These are phyloP conservation scores for Heteronetta atricapilla DNA, from an alignment of 2,113 vertebrate genomes.

Conservation along the genomic window DNA sequence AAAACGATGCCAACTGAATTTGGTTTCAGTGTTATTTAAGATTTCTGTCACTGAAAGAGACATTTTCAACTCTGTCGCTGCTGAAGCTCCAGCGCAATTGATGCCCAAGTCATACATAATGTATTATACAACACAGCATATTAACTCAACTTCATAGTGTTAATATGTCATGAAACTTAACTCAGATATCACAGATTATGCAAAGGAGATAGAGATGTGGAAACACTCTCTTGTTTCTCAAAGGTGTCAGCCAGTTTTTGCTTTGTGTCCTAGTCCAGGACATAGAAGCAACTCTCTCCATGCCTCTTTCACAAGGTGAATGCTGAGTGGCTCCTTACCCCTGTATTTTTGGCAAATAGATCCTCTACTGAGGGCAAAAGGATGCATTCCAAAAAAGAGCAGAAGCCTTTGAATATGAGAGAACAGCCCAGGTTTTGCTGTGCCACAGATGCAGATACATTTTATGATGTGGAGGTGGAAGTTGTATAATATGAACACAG, in stretches of 20 bases:
- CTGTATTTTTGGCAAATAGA: background rate
- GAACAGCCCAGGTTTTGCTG: background rate
- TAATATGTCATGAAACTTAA: slow-evolving; percentile 75
- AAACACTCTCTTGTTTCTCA: slow-evolving; percentile 54
- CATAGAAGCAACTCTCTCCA: background rate
- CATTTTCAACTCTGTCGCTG: slow-evolving; percentile 45
- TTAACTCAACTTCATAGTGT: slow-evolving; percentile 74
- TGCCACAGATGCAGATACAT: background rate
- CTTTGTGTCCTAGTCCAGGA: background rate
- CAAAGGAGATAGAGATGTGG: slow-evolving; percentile 55
- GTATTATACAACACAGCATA: slow-evolving; percentile 57
- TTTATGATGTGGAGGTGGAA: background rate
- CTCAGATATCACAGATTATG: slow-evolving; percentile 70
- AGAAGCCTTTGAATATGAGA: background rate
- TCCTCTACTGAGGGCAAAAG: background rate
- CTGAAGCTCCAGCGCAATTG: slow-evolving; percentile 39
- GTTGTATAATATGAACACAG: background rate
- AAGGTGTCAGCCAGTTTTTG: slow-evolving; percentile 48
- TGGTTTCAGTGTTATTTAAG: slow-evolving; percentile 47
- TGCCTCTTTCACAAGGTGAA: background rate
- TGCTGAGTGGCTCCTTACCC: background rate
- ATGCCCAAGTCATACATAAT: slow-evolving; percentile 70
- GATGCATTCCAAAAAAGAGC: background rate
- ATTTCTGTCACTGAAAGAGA: slow-evolving; percentile 39
- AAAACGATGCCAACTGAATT: slow-evolving; percentile 19